These are phyloP conservation scores for Acanthurus lineatus DNA, from an alignment of 2,797 vertebrate genomes.

Conservation along the genomic window DNA sequence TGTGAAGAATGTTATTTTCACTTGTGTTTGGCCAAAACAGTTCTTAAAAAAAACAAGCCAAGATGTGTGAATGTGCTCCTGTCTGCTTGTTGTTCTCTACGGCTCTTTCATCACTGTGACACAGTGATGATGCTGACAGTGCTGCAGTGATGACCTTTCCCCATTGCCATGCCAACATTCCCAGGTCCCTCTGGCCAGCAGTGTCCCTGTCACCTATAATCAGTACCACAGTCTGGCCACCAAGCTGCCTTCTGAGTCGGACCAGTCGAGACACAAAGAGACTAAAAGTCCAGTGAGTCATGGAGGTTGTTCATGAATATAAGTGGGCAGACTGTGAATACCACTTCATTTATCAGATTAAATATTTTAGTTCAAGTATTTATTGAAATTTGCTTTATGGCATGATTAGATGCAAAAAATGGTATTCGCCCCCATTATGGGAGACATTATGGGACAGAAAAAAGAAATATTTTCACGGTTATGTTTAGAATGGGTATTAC, in stretches of 20 bases:
- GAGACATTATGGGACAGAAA: not conserved
- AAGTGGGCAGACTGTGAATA: constrained; percentile 13
- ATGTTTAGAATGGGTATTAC: not conserved
- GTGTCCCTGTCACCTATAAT: constrained; percentile 81
- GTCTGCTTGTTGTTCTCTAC: constrained; percentile 60
- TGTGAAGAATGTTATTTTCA: too few species aligned
- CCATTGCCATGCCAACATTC: constrained; percentile 71
- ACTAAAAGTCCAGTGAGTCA: constrained; percentile 25
- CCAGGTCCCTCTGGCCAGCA: constrained; percentile 77
- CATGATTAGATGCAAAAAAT: constrained; percentile 1
- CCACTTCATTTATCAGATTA: constrained; percentile 3
- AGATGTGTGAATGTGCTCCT: constrained; percentile 25
- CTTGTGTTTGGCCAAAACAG: not conserved
- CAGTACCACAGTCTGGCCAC: constrained; percentile 67
- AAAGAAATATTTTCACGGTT: not conserved
- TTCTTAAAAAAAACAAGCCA: not conserved
- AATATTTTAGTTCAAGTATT: constrained; percentile 22
- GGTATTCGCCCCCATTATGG: not conserved
- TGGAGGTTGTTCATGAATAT: constrained; percentile 21
- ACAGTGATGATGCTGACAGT: constrained; percentile 77
- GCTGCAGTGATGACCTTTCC: constrained; percentile 81
- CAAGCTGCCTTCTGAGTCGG: constrained; percentile 55
- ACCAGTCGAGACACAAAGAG: constrained; percentile 57
- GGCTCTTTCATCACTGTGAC: constrained; percentile 63
- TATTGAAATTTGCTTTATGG: constrained; percentile 25